Percentiles rank a stretch among this genome's conserved stretches.
phyloP scores from a whole-genome alignment of 2,888 invertebrate species.

The Eledone cirrhosa region DNA sequence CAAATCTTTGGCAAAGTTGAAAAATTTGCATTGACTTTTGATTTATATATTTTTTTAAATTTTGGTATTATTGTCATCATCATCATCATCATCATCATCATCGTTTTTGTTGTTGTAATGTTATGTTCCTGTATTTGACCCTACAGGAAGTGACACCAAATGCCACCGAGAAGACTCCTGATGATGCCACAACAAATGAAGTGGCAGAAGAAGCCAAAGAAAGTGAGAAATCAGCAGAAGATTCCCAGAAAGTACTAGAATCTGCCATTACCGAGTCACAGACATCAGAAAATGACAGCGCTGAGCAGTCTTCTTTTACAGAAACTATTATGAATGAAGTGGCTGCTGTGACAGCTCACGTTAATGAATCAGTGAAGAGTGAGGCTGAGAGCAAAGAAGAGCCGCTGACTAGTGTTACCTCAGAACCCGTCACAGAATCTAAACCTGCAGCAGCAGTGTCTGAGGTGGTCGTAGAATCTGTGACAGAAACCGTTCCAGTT shows the following conservation, averaged over 20 bases:
- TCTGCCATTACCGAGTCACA: constrained; percentile 21
- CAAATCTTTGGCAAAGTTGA: too few species aligned
- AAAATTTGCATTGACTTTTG: too few species aligned
- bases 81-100: too few species aligned
- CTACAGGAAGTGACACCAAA: not conserved
- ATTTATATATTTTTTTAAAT: too few species aligned
- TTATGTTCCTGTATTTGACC: too few species aligned
- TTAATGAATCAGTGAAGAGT: constrained; percentile 30
- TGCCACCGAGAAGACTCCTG: constrained; percentile 23
- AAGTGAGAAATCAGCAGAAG: not conserved
- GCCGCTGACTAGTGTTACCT: not conserved
- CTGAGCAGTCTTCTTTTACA: constrained; percentile 22
- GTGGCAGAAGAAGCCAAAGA: constrained; percentile 23
- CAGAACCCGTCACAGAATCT: constrained; percentile 15
- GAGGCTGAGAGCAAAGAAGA: constrained; percentile 31
- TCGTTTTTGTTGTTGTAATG: too few species aligned
- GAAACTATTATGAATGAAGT: constrained; percentile 25
- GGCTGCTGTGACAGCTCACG: constrained; percentile 32
- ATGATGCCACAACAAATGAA: constrained; percentile 26
- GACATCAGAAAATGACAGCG: constrained; percentile 29
- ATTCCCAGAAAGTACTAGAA: constrained; percentile 20
- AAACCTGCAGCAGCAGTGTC: constrained; percentile 28
- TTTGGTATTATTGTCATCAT: too few species aligned
- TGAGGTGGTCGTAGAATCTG: constrained; percentile 27
- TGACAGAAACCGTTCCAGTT: constrained; percentile 20